Base-by-base conservation (phyloP, 2,797 vertebrate genomes). In the Syngnathus rostellatus region DNA sequence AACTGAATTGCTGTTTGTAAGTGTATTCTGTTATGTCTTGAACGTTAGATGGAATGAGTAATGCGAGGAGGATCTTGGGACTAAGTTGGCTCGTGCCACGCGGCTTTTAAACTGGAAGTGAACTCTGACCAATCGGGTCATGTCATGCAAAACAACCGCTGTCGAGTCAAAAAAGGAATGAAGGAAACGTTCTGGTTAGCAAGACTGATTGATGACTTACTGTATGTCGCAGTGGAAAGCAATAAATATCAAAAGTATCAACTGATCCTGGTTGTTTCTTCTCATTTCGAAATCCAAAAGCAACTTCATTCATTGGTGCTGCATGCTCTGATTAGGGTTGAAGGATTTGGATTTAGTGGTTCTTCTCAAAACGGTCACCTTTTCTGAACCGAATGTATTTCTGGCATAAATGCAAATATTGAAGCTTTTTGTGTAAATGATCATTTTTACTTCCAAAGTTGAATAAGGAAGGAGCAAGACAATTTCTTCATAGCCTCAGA, bases 181-280 rank as follows among this genome's bases (percentile, higher is more conserved):
- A 82, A 74, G 72, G 79, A 77, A 19, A 50, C 54, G 70, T 19
- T 21, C 71, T 72, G 74, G 77, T 84, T 73, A 17, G 68, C 58
- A 74, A 72, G 78, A 79, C 76, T 25, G 65, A 71, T 73, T 25
- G 65, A 71, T 73, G 81, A 83, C 77, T 71, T 69, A 37, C 53
- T 57, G 55, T 37, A 54, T 81, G 81, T 85, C 70, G 45, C 53
- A 75, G 63, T 83, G 83, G 77, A 85, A 88, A 88, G 88, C 88
- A 90, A 90, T 90, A 89, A 89, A 88, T 77, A 74, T 43, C 61
- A 62, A 21, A 70, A 72, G 21, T 60, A 69, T 70, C 70, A 74
- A 66, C 54, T 67, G 60, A 70, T 25, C 23, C 23, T 55, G 23
- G 63, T 81, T 38, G 14, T 81, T 40, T 21, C 10, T 71, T 51